Percentiles rank a stretch among this genome's conserved stretches.
These are phyloP conservation scores for Emmelina monodactyla DNA, from an alignment of 2,888 invertebrate species.

Conservation along the genomic window DNA sequence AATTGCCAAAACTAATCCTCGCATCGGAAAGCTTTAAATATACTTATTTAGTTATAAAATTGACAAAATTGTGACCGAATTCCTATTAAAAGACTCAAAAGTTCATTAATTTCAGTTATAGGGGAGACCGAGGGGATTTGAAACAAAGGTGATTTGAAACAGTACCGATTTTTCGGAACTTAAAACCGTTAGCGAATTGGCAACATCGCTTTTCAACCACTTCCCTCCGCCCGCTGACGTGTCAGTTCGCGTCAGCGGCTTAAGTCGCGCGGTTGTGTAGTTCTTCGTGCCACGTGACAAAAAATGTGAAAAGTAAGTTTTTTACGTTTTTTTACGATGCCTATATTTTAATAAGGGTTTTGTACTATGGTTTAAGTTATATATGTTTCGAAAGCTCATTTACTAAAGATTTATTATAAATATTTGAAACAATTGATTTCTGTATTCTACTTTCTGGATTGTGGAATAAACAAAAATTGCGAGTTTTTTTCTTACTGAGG, in stretches of 20 bases:
- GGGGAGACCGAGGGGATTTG: constrained; percentile 4
- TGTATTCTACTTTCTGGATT: constrained; percentile 5
- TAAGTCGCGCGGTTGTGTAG: constrained; percentile 4
- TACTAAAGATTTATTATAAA: constrained; percentile 9
- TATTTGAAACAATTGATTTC: constrained; percentile 5
- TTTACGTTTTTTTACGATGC: constrained; percentile 6
- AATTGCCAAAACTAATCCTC: too few species aligned
- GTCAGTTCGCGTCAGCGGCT: constrained; percentile 7
- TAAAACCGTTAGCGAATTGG: constrained; percentile 12
- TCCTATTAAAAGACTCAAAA: too few species aligned
- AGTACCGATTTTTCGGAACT: constrained; percentile 6
- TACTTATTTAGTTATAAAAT: too few species aligned
- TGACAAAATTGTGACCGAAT: too few species aligned
- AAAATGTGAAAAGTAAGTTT: constrained; percentile 6
- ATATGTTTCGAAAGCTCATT: constrained; percentile 7
- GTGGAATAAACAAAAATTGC: constrained; percentile 5
- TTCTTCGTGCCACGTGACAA: constrained; percentile 1
- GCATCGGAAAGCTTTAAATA: too few species aligned
- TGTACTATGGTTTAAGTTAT: constrained; percentile 7
- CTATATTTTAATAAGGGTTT: constrained; percentile 9
- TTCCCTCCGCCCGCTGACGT: constrained; percentile 4
- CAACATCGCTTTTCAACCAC: constrained; percentile 9
- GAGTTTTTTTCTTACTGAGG: constrained; percentile 8
- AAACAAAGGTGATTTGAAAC: constrained; percentile 8
- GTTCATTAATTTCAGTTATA: too few species aligned